Percentiles rank a stretch among this genome's conserved stretches.
These are phyloP conservation scores for Scyliorhinus canicula DNA, from an alignment of 2,797 vertebrate genomes.

Conservation along the genomic window DNA sequence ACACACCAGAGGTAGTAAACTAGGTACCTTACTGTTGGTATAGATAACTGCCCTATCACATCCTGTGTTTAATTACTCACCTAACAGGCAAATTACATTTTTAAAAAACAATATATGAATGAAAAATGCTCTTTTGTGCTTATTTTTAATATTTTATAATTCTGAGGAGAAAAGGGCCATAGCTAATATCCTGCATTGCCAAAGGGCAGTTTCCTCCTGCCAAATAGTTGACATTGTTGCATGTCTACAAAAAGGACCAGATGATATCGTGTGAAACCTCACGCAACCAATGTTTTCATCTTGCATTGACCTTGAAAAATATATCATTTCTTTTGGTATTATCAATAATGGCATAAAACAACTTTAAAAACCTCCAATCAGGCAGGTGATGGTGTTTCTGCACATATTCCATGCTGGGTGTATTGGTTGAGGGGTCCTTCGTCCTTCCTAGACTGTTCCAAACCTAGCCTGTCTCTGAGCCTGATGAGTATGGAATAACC, in stretches of 20 bases:
- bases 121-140: not conserved
- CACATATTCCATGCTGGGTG: not conserved
- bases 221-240: not conserved
- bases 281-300: not conserved
- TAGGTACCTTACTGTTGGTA: not conserved
- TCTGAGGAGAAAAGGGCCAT: not conserved
- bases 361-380: not conserved
- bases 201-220: not conserved
- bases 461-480: not conserved
- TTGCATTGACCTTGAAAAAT: no score
- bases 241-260: not conserved
- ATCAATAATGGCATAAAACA: not conserved
- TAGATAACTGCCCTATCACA: not conserved
- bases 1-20: not conserved
- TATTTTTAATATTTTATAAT: not conserved
- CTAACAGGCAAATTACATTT: not conserved
- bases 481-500: not conserved
- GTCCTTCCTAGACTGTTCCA: not conserved
- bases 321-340: not conserved
- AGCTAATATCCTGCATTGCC: not conserved
- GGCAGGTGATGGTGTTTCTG: no score
- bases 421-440: not conserved
- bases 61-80: not conserved
- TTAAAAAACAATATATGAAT: not conserved
- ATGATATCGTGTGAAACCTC: not conserved